These are phyloP conservation scores for Parazoanthus darwini DNA, from an alignment of 92 coral and sea anemone species.

Conservation along the genomic window DNA sequence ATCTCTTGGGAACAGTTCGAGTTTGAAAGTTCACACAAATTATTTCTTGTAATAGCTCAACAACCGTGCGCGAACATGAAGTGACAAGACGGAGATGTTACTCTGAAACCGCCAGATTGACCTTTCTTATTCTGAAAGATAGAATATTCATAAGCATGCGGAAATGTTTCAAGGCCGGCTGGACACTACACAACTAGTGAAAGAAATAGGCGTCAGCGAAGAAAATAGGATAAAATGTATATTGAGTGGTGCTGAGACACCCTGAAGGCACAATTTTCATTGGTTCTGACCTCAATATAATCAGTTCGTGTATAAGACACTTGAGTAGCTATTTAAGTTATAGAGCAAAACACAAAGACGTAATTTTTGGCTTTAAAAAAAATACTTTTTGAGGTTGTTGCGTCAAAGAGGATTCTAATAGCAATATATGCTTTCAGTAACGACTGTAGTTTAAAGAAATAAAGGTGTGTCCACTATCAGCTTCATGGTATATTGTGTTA, in stretches of 20 bases:
- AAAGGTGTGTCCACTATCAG: slow-evolving; percentile 7
- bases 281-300: slow-evolving; percentile 33
- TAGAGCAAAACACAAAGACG: not conserved
- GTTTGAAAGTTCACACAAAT: not conserved
- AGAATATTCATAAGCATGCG: slow-evolving; percentile 7
- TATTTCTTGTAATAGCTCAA: not conserved
- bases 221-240: slow-evolving; percentile 30
- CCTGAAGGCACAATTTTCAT: slow-evolving; percentile 34
- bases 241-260: slow-evolving; percentile 16
- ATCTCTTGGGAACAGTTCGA: not conserved
- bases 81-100: not conserved
- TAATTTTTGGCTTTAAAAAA: not conserved
- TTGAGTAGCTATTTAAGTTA: slow-evolving; percentile 36
- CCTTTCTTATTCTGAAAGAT: not conserved
- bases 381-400: not conserved
- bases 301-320: slow-evolving; percentile 5
- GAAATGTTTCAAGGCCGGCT: slow-evolving; percentile 33
- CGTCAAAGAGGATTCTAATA: not conserved
- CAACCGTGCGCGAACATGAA: not conserved
- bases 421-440: slow-evolving; percentile 21
- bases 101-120: not conserved
- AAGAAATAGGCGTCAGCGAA: slow-evolving; percentile 42
- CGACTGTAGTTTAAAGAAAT: not conserved
- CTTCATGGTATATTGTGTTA: too few species aligned
- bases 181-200: slow-evolving; percentile 34